Conservation (phyloP, 2,113 vertebrate genomes). For the Ochotona curzoniae region DNA sequence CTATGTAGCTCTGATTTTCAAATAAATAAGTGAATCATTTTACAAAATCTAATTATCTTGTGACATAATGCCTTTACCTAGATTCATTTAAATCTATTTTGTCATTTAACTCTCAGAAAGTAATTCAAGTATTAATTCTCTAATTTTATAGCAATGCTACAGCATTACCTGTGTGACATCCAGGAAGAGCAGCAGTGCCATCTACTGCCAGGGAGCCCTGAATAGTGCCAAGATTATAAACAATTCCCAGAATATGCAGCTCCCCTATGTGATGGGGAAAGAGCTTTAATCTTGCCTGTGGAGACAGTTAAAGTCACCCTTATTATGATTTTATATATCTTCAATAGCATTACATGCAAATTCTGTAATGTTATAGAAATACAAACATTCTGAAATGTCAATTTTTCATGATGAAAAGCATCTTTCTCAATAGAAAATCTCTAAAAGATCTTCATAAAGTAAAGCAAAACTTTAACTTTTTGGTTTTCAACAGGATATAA, state of each 20-base stretch:
- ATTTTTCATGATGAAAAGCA: slow-evolving; percentile 14
- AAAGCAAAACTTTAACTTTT: slow-evolving; percentile 19
- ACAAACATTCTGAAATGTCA: slow-evolving; percentile 33
- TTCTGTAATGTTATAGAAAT: slow-evolving; percentile 47
- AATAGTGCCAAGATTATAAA: slow-evolving; percentile 94
- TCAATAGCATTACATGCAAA: slow-evolving; percentile 51
- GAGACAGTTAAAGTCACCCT: slow-evolving; percentile 87
- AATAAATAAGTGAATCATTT: too few relatives aligned
- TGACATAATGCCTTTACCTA: slow-evolving; percentile 22
- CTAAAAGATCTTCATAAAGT: slow-evolving; percentile 22
- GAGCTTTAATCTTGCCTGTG: slow-evolving; percentile 96
- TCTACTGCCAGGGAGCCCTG: slow-evolving; percentile 86
- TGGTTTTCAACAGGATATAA: slow-evolving; percentile 58
- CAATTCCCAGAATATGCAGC: slow-evolving; percentile 94
- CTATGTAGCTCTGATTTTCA: too few relatives aligned
- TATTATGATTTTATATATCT: slow-evolving; percentile 78
- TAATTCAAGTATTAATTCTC: slow-evolving; percentile 14
- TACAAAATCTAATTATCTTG: neutral
- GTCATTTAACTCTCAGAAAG: slow-evolving; percentile 11
- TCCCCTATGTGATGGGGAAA: slow-evolving; percentile 96
- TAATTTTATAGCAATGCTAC: slow-evolving; percentile 42
- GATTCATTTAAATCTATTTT: slow-evolving; percentile 28
- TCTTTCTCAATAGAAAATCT: slow-evolving; percentile 47
- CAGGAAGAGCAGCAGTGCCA: slow-evolving; percentile 85
- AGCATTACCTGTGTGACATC: slow-evolving; percentile 88